Conservation (phyloP, 2,113 vertebrate genomes). For the Podarcis muralis region DNA sequence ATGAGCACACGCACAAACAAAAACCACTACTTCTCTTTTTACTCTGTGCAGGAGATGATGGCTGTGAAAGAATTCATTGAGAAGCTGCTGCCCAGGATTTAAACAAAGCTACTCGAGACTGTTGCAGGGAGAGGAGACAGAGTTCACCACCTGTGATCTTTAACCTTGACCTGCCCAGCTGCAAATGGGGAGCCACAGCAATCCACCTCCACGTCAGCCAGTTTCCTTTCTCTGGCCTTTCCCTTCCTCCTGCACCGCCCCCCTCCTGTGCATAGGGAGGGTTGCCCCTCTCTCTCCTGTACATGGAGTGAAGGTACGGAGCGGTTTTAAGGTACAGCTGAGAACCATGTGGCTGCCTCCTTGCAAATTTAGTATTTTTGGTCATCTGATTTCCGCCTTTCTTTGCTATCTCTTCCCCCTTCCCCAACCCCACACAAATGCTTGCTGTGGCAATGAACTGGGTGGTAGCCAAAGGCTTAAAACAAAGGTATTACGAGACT, state of each 20-base stretch:
- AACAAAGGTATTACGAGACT: not conserved
- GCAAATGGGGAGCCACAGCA: constrained; percentile 86
- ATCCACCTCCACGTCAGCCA: constrained; percentile 56
- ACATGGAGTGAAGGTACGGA: not conserved
- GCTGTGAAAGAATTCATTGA: constrained; percentile 96
- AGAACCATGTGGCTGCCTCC: not conserved
- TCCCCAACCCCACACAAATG: not conserved
- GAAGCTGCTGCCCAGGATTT: constrained; percentile 94
- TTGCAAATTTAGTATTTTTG: not conserved
- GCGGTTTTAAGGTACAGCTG: constrained; percentile 51
- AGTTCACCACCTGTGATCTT: constrained; percentile 76
- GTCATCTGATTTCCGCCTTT: constrained; percentile 1
- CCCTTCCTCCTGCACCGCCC: constrained; percentile 31
- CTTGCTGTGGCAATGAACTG: not conserved
- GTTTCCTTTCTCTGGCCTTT: constrained; percentile 40
- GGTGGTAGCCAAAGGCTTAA: constrained; percentile 10
- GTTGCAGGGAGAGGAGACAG: constrained; percentile 65
- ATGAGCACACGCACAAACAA: too few species aligned
- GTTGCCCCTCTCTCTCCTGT: not conserved
- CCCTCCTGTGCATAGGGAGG: not conserved
- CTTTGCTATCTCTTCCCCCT: constrained; percentile 39
- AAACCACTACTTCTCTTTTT: not conserved
- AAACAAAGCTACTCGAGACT: constrained; percentile 75
- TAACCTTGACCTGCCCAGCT: constrained; percentile 67
- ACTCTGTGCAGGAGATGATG: constrained; percentile 87